Conservation (phyloP, 2,113 vertebrate genomes). For the Barnardius zonarius region DNA sequence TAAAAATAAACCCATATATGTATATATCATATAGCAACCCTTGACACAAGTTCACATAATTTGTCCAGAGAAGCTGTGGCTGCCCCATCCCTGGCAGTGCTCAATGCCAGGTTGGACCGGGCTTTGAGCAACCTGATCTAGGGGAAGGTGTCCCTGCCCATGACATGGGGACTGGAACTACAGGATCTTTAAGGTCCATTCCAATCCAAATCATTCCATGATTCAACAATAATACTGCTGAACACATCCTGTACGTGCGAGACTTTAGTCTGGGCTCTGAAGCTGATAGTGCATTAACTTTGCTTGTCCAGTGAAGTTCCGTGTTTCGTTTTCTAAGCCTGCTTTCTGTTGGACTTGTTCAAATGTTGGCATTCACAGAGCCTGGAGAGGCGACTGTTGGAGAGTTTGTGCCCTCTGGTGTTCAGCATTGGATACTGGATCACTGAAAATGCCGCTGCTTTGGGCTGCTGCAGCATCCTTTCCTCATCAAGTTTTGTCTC, state of each 20-base stretch:
- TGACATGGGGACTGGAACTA: neutral
- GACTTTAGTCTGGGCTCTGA: neutral
- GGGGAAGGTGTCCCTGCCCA: neutral
- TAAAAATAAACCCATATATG: accelerated
- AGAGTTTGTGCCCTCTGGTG: constrained; percentile 62
- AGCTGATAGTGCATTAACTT: neutral
- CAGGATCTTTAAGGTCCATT: neutral
- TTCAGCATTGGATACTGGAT: neutral
- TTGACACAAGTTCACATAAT: neutral
- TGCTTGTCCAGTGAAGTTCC: neutral
- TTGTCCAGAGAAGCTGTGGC: neutral
- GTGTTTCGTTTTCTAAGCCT: neutral
- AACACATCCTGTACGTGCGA: accelerated
- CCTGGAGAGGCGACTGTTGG: neutral
- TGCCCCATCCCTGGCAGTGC: neutral
- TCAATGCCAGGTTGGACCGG: neutral
- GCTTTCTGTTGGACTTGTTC: neutral
- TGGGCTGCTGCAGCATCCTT: neutral
- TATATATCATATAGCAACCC: neutral
- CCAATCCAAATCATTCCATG: neutral
- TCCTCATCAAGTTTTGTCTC: neutral
- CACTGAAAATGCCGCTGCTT: neutral
- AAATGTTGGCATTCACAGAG: neutral
- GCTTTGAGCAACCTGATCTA: neutral
- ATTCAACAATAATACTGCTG: neutral